Evolutionary conservation across 2,888 invertebrate genomes (phyloP).

Genomic region (Anthophora plumipes): DNA sequence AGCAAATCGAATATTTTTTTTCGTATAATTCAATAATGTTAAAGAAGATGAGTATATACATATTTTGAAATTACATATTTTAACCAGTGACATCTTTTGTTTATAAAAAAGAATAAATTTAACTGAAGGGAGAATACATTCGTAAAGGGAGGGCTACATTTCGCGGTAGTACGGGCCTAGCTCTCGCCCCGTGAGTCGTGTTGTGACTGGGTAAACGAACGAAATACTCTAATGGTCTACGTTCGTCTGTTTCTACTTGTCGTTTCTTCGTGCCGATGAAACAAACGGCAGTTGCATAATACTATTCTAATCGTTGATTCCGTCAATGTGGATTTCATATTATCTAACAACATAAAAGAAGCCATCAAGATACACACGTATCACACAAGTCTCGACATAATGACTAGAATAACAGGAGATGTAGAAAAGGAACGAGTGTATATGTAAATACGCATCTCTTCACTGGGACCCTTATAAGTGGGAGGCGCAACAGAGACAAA

Average conservation of each 20-base stretch:
- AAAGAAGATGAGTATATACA: neutral
- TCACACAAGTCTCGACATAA: slow-evolving; percentile 9
- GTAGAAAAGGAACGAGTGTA: neutral
- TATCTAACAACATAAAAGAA: neutral
- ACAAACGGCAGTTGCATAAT: neutral
- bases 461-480: slow-evolving; percentile 19
- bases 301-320: neutral
- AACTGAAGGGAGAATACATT: too few species aligned
- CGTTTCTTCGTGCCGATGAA: slow-evolving; percentile 27
- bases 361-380: slow-evolving; percentile 20
- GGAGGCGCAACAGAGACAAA: slow-evolving; percentile 12
- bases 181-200: slow-evolving; percentile 49
- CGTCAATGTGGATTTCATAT: neutral
- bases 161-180: slow-evolving; percentile 15
- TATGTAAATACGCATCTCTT: slow-evolving; percentile 49
- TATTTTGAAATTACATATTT: too few species aligned
- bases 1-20: neutral
- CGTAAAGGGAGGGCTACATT: neutral
- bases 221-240: slow-evolving; percentile 45
- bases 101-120: neutral
- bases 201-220: slow-evolving; percentile 51
- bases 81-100: too few species aligned
- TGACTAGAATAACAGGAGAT: slow-evolving; percentile 13
- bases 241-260: slow-evolving; percentile 48
- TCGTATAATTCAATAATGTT: neutral